Conservation (phyloP, 2,113 vertebrate species). For the Oryzias melastigma region DNA sequence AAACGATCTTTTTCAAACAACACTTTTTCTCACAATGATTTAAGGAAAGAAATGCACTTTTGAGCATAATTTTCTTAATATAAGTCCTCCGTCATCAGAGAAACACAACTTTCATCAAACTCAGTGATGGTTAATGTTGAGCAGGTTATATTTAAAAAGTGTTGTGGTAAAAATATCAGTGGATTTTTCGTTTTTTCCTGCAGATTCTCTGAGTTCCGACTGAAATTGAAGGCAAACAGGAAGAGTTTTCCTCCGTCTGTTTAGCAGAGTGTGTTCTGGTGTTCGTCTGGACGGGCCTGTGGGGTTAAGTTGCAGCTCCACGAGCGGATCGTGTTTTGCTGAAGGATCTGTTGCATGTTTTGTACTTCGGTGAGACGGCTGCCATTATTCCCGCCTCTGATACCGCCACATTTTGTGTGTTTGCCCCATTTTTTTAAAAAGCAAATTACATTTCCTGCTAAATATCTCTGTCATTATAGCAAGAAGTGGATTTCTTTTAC, state of each 20-base stretch:
- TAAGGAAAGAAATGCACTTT: too few species aligned
- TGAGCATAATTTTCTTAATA: too few species aligned
- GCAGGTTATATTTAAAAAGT: neutral
- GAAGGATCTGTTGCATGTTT: conserved; percentile 45
- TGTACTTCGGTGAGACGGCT: conserved; percentile 21
- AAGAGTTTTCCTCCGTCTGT: neutral
- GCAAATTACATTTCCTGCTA: neutral
- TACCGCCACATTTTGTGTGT: neutral
- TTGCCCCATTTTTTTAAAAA: neutral
- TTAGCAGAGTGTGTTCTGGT: neutral
- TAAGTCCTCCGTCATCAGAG: too few species aligned
- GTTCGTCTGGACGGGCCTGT: conserved; percentile 13
- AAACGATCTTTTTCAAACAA: too few species aligned
- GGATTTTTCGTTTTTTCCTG: neutral
- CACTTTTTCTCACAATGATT: too few species aligned
- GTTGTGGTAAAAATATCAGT: neutral
- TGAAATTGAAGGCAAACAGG: neutral
- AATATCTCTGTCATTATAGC: neutral
- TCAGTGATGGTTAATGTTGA: too few species aligned
- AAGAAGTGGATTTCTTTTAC: conserved; percentile 1
- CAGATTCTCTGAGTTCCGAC: neutral
- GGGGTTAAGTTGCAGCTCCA: conserved; percentile 44
- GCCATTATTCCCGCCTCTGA: too few species aligned
- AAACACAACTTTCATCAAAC: too few species aligned
- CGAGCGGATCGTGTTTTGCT: conserved; percentile 15